Base-by-base conservation (phyloP, 2,113 vertebrate species). In the Steatornis caripensis region DNA sequence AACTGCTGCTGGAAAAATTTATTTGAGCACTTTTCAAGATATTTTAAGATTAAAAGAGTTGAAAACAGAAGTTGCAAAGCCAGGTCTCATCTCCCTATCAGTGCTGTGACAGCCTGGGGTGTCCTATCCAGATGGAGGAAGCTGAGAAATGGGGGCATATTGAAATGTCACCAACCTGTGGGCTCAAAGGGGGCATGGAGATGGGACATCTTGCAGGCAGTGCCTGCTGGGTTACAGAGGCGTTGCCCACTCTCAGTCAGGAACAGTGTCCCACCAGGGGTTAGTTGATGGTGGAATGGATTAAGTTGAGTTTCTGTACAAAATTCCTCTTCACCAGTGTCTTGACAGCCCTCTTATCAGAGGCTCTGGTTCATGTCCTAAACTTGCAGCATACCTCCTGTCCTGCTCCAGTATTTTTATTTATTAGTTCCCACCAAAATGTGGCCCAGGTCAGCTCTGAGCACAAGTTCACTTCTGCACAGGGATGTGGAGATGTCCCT, bases 21-120 rank as follows among this genome's bases (percentile, higher is more conserved):
- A 88, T 90, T 34, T 75, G 69, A 93, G 57, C 64, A 84, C 27
- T 91, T 95, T 91, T 93, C 64, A 93, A 89, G 72, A 68, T 79
- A 93, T 89, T 91, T 94, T 87, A 75, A 82, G 69, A 53, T 1
- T 6, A 58, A 87, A 95, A 26, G 14, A 66, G 46, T 60, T 64
- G 86, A 96, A 94, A 81, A 81, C 75, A 91, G 29, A 75, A 95
- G 65, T 29, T 84, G 55, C 89, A 80, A 89, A 89, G 11, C 23
- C 64, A 91, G 34, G 4, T 92, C 4, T 78, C 32, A 64, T 43
- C 43, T 89, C 11, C 20, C 49, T 77, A 0, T 64, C 7, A 8
- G 34, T 71, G 11, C 11, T 64, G 8, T 60, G 39, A 15, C 80
- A 89, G 80, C 5, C 14, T 55, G 43, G 5, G 21, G 0, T 89